Evolutionary conservation across 2,888 invertebrate species (phyloP), one percentile per base, ranked within the genome.

Genomic region (Ctenicera cuprea): DNA sequence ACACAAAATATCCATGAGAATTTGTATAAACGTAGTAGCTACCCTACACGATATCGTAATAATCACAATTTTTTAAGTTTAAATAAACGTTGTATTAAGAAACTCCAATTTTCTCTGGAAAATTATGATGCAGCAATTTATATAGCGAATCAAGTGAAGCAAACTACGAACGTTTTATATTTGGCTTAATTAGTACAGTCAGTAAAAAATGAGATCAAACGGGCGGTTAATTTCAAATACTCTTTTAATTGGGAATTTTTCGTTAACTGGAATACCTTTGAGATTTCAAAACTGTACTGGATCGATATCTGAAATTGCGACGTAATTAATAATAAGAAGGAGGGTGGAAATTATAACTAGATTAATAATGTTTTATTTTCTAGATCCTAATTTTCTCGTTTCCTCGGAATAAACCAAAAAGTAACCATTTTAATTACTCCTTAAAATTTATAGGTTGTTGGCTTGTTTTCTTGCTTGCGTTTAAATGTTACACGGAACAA

Each of bases 231-330:
- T 54, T 54, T 54, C n/a, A 14, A 30, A 54, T 54, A 30, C 26
- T 50, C 18, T 52, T 54, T 33, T 54, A 54, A 54, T 54, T 54
- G 54, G 54, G 3, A 48, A 48, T 54, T 54, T 54, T 54, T 30
- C 54, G 26, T 54, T 54, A 54, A 26, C 12, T 50, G 9, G 7
- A 18, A 26, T 26, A 52, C 52, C 52, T 52, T 52, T 52, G 54
- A 54, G 54, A 54, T 54, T 54, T 14, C 20, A 48, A 48, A 48
- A 18, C 18, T 48, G n/a, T 41, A 41, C 9, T 14, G 48, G 48
- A 48, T 18, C 18, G 48, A 48, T 48, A 48, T 16, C 14, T 18
- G 0, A 16, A 48, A 16, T 48, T 16, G 48, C 18, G 9, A 16
- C 18, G 48, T 20, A 48, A 45, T 45, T 45, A 48, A 48, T 48